Base-by-base conservation (phyloP, 37 sponge, comb jelly and placozoan species). In the Bolinopsis microptera region DNA sequence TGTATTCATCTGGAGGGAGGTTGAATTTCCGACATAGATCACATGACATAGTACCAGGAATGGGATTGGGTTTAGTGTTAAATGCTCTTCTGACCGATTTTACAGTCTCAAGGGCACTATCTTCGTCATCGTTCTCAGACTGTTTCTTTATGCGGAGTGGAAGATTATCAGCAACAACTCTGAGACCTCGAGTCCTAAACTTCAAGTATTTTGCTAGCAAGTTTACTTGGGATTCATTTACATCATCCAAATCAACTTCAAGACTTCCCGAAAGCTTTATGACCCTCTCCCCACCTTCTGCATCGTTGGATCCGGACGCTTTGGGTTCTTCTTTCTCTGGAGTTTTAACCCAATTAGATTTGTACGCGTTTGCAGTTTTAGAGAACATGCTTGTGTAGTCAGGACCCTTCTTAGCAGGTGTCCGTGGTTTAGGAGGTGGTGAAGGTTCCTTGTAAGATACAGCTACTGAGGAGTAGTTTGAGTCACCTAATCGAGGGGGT, bases 221-320 rank as follows among this genome's bases (percentile, higher is more conserved):
- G 18, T 72, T 72, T 30, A 72, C 31, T 28, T 72, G 74, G 18
- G 30, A 28, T 72, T 72, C 74, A 72, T 72, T 28, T 3, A 72
- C 74, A 30, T 72, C 74, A 28, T 72, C 31, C 74, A 72, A 72
- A 28, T 72, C 74, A 72, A 72, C 74, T 72, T 72, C 74, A 8
- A 72, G 74, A 21, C 31, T 72, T 72, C 31, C 74, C 5, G 74
- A 72, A 5, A 72, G 18, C 31, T 72, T 24, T 72, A 72, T 72
- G 26, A 72, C 31, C 18, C 31, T 72, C 18, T 72, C 74, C 3
- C 18, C 18, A 3, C 18, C 74, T 21, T 72, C 74, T n/a, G 26
- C 13, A 30, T 72, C 74, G 5, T 72, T 72, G 2, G 74, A 72
- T 48, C 61, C 61, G 18, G 30, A 30, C 5, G 31, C 31, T 5